Evolutionary conservation across 2,113 vertebrate species (phyloP), one percentile per base, ranked within the genome.

Genomic region (Zosterops pallidus): DNA sequence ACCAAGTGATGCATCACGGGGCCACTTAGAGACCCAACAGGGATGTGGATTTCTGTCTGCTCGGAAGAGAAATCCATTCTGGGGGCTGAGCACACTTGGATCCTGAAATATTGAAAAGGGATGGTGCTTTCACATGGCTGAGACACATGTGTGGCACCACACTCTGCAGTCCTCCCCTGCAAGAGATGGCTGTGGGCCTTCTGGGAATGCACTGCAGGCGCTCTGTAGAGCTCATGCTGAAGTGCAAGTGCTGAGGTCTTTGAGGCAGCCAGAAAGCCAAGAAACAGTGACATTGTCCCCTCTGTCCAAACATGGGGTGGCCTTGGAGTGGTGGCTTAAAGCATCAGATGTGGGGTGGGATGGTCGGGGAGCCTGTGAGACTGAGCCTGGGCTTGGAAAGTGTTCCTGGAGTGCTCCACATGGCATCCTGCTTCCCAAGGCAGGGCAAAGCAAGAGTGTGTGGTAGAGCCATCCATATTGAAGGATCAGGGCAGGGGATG

Each of bases 71-170:
- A 84, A 90, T 90, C 92, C 96, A 86, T 95, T 87, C 83, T 72
- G 69, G 57, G 77, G 62, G 19, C 86, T 89, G 42, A 93, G 70
- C 42, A 29, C 23, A 5, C 69, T 91, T 13, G 1, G 37, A 86
- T 96, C 77, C 83, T 96, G 95, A 97, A 97, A 97, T 97, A 97
- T 97, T 96, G 94, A 96, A 94, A 59, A 96, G 94, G 90, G 50
- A 55, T 22, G 12, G 33, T 20, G 76, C 86, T 90, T 76, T 93
- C 92, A 92, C 92, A 47, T 85, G 93, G 95, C 92, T 80, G 78
- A 79, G 83, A 74, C 93, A 93, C 50, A 55, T 60, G 83, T 74
- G 70, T 83, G 70, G 65, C 56, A 41, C 74, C 44, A 52, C 11
- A 2, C 52, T 78, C 82, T 14, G 44, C 71, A 26, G 64, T 42